These are phyloP conservation scores for Notothenia coriiceps DNA, from an alignment of 2,113 vertebrate genomes.

Conservation along the genomic window DNA sequence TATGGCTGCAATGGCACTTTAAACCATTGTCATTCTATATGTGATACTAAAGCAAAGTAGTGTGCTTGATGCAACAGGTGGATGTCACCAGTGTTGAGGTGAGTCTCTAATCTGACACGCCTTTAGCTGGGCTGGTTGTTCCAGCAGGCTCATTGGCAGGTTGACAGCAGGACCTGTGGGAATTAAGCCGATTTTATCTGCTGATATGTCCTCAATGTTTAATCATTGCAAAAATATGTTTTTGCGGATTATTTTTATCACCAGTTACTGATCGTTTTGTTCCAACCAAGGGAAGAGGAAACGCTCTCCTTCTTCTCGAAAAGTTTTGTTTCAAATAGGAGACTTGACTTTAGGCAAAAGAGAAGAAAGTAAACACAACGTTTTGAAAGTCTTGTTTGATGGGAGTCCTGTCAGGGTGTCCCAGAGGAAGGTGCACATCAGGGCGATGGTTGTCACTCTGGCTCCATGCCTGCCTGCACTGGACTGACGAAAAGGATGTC, in stretches of 20 bases:
- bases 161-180: slow-evolving; percentile 19
- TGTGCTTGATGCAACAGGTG: slow-evolving; percentile 6
- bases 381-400: slow-evolving; percentile 39
- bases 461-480: slow-evolving; percentile 55
- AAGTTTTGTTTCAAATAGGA: slow-evolving; percentile 6
- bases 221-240: slow-evolving; percentile 4
- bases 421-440: slow-evolving; percentile 52
- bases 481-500: slow-evolving; percentile 19
- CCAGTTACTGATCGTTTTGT: slow-evolving; percentile 16
- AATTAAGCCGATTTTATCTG: not conserved
- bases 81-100: slow-evolving; percentile 18
- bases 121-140: slow-evolving; percentile 8
- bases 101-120: slow-evolving; percentile 43
- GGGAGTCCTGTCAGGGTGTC: slow-evolving; percentile 29
- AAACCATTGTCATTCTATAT: not conserved
- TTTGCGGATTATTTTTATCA: not conserved
- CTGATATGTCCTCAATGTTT: slow-evolving; percentile 24
- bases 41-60: not conserved
- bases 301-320: not conserved
- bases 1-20: slow-evolving; percentile 2
- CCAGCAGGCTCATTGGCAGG: slow-evolving; percentile 21
- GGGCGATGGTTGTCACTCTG: slow-evolving; percentile 39
- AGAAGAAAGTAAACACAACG: slow-evolving; percentile 22
- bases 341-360: not conserved
- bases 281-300: not conserved